These are phyloP conservation scores for Holcopasites calliopsidis DNA, from an alignment of 1,140 invertebrate genomes.

Conservation along the genomic window DNA sequence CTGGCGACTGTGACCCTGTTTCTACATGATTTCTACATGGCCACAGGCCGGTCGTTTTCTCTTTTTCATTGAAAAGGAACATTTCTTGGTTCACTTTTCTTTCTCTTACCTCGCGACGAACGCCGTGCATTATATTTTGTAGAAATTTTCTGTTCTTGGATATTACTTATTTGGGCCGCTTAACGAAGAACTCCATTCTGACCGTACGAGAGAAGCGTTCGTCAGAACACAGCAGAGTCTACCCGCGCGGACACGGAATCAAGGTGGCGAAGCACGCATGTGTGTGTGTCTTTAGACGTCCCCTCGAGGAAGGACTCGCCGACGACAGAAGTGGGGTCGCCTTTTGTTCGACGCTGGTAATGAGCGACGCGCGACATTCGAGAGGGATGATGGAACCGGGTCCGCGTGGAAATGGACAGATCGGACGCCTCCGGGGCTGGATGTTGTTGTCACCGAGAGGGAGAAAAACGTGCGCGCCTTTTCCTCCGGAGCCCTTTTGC, in stretches of 20 bases:
- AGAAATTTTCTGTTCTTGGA: no score
- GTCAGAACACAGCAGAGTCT: background rate
- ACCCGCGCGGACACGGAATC: background rate
- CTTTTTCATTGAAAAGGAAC: no score
- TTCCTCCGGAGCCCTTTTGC: conserved; percentile 33
- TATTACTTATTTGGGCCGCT: no score
- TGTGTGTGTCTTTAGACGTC: conserved; percentile 51
- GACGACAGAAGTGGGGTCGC: conserved; percentile 44
- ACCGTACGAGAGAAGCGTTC: background rate
- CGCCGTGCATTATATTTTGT: no score
- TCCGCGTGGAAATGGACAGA: conserved; percentile 54
- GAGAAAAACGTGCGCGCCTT: conserved; percentile 57
- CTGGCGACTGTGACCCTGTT: no score
- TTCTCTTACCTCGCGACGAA: no score
- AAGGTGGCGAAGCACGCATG: conserved; percentile 34
- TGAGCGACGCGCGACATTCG: conserved; percentile 58
- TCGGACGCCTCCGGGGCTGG: conserved; percentile 50
- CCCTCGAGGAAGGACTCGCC: conserved; percentile 32
- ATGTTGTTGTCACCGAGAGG: conserved; percentile 18
- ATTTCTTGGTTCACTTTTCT: no score
- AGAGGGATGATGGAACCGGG: conserved; percentile 24
- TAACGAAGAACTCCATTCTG: conserved; percentile 41
- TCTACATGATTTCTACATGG: no score
- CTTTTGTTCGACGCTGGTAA: conserved; percentile 60
- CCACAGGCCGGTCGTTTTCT: no score